Conservation (phyloP, 2,113 vertebrate species). For the Trematocara stigmaticum region DNA sequence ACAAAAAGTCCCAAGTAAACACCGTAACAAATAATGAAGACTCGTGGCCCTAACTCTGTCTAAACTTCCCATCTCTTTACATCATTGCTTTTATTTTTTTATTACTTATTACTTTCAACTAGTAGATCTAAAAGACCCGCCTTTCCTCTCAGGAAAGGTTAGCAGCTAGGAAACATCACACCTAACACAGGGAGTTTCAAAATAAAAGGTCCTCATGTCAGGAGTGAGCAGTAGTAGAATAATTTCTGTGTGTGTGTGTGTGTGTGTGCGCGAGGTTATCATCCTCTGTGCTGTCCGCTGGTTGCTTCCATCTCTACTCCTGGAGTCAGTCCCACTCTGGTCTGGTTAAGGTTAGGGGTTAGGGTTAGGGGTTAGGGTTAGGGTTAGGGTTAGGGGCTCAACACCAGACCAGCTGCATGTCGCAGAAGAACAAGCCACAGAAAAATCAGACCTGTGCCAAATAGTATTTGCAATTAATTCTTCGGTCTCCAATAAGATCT, state of each 20-base stretch:
- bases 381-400: neutral
- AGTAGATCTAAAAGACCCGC: conserved; percentile 59
- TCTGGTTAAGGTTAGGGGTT: neutral
- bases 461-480: neutral
- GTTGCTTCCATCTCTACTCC: no score
- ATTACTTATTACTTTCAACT: conserved; percentile 5
- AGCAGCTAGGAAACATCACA: conserved; percentile 80
- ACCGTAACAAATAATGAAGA: neutral
- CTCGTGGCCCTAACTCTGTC: neutral
- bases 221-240: conserved; percentile 58
- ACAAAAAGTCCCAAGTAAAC: neutral
- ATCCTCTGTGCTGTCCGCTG: neutral
- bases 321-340: neutral
- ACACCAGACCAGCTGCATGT: conserved; percentile 37
- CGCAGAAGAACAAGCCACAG: conserved; percentile 28
- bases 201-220: conserved; percentile 63
- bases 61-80: neutral
- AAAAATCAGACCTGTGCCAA: neutral
- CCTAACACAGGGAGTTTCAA: conserved; percentile 4
- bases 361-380: no score
- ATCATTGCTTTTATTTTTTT: conserved; percentile 14
- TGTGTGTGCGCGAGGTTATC: neutral
- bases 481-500: neutral
- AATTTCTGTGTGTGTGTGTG: neutral
- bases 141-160: conserved; percentile 65